These are phyloP conservation scores for Nasonovia ribisnigri DNA, from an alignment of 2,888 invertebrate genomes.

Conservation along the genomic window DNA sequence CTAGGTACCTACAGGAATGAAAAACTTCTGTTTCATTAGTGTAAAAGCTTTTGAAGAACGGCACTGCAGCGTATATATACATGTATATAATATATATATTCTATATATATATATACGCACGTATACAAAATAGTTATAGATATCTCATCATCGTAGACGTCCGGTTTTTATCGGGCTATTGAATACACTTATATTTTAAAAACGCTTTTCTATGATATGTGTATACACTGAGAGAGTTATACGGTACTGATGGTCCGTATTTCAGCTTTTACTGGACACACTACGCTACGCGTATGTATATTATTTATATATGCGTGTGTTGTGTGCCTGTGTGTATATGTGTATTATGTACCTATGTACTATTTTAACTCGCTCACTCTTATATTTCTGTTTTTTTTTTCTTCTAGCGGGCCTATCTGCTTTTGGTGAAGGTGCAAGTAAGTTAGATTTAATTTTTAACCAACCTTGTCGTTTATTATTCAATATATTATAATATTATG, in stretches of 20 bases:
- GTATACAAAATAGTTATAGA: slow-evolving; percentile 24
- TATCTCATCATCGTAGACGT: slow-evolving; percentile 52
- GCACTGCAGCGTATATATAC: slow-evolving; percentile 11
- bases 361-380: slow-evolving; percentile 8
- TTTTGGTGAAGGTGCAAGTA: slow-evolving; percentile 65
- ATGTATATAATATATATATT: not conserved
- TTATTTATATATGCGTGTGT: not conserved
- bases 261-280: not conserved
- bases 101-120: not conserved
- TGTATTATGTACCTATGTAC: not conserved
- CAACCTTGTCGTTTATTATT: not conserved
- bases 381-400: slow-evolving; percentile 52
- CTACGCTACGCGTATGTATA: not conserved
- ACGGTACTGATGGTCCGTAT: not conserved
- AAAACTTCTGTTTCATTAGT: slow-evolving; percentile 60
- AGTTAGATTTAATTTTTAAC: slow-evolving; percentile 50
- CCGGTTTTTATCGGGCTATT: slow-evolving; percentile 51
- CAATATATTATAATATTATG: not conserved
- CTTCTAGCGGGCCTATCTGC: slow-evolving; percentile 57
- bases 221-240: not conserved
- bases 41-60: slow-evolving; percentile 57
- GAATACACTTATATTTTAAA: slow-evolving; percentile 48
- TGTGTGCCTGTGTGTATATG: not conserved
- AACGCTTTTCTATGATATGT: slow-evolving; percentile 38
- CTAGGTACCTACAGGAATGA: slow-evolving; percentile 8